Evolutionary conservation across 2,888 invertebrate species (phyloP), one percentile per base, ranked within the genome.

Genomic region (Brenthis daphne): DNA sequence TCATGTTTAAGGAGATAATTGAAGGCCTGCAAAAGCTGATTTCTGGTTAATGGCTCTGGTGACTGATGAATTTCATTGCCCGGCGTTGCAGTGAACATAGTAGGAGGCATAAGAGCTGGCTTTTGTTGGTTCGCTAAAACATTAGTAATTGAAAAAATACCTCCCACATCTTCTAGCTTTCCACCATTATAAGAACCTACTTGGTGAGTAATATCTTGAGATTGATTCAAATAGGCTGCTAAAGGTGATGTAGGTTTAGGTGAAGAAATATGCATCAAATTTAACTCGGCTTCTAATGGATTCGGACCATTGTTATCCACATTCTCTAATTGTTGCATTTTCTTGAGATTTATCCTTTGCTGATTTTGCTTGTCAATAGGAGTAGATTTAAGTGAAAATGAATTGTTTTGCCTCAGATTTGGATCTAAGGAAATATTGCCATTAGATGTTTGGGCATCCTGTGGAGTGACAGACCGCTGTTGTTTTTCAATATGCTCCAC

Each of bases 401-500:
- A 83, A 76, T 85, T 87, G 72, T 85, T 88, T 76, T 87, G 87
- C 68, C 86, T 79, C 79, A 88, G 80, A 55, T 81, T 71, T 58
- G 85, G 79, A 77, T 84, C 87, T 75, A 89, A 73, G 53, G 83
- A 84, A 70, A 85, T 81, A 69, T 86, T 88, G 24, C 88, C 90
- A 79, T 91, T 91, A 29, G 86, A 78, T 77, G 79, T 81, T 73
- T 85, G 86, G 3, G 81, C 82, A 73, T 94, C 94, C 76, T 95
- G 95, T 0, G 97, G 96, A 14, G 97, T 96, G 48, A 95, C 94
- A 20, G 96, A 96, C 64, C 96, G 93, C 78, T 97, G 97, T 77
- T 96, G 96, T 79, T 97, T 97, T 82, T 98, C 98, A 81, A 98
- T 96, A 82, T 98, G 97, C 83, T 98, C 98, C 0, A 97, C 95